Evolutionary conservation across 1,140 invertebrate genomes (phyloP).

Genomic region (Drosophila ambigua): DNA sequence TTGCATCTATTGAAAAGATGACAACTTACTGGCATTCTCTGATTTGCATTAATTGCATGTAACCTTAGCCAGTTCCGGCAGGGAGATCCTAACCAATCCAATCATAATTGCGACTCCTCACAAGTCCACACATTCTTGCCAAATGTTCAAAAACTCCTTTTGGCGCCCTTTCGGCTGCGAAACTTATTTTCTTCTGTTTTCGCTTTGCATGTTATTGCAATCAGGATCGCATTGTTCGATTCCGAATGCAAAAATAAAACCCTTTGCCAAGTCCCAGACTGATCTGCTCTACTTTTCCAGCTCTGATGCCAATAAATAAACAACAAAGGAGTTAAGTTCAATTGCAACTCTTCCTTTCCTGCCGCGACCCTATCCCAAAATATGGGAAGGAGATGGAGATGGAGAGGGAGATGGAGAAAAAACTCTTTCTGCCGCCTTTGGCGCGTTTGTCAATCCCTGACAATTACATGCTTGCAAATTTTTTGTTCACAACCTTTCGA

Average conservation of each 20-base stretch:
- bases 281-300: constrained; percentile 53
- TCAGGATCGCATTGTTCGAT: constrained; percentile 68
- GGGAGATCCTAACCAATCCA: constrained; percentile 9
- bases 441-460: constrained; percentile 58
- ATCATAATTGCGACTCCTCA: constrained; percentile 35
- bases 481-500: constrained; percentile 63
- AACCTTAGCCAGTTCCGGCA: constrained; percentile 2
- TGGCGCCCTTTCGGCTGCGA: constrained; percentile 56
- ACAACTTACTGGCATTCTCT: not conserved
- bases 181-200: constrained; percentile 27
- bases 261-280: constrained; percentile 44
- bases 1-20: not conserved
- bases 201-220: constrained; percentile 78
- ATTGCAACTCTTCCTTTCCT: constrained; percentile 49
- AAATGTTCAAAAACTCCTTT: constrained; percentile 19
- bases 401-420: too few species aligned
- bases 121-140: constrained; percentile 5
- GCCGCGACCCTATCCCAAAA: constrained; percentile 20
- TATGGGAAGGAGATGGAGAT: constrained; percentile 25
- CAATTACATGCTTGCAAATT: constrained; percentile 84
- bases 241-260: constrained; percentile 66
- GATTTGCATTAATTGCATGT: constrained; percentile 11
- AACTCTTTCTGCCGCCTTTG: constrained; percentile 22
- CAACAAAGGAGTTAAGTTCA: constrained; percentile 80
- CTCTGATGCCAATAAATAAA: constrained; percentile 76